Conservation (phyloP, 2,888 invertebrate genomes). For the Conchocele bisecta region DNA sequence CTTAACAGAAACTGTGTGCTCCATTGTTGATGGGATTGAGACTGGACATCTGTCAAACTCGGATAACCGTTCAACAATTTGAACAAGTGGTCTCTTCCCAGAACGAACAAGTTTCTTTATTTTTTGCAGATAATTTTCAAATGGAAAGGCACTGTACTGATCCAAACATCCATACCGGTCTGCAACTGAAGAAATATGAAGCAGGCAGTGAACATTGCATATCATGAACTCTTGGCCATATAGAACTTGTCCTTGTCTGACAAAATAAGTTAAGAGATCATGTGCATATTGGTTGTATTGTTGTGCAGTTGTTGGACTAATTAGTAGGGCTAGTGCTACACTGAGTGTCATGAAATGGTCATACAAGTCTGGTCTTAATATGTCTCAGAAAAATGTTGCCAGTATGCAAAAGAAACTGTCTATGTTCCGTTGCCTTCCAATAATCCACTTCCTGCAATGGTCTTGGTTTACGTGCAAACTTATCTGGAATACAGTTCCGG, state of each 20-base stretch:
- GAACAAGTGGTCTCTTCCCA: neutral
- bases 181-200: conserved; percentile 26
- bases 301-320: neutral
- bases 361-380: neutral
- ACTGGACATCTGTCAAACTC: neutral
- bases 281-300: conserved; percentile 13
- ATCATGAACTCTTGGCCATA: conserved; percentile 35
- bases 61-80: conserved; percentile 2
- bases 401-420: conserved; percentile 7
- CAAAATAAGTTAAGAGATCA: conserved; percentile 22
- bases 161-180: conserved; percentile 23
- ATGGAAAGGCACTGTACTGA: conserved; percentile 29
- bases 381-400: conserved; percentile 20
- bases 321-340: conserved; percentile 18
- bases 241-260: conserved; percentile 10
- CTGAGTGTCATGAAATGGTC: conserved; percentile 13
- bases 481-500: conserved; percentile 23
- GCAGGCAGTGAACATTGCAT: conserved; percentile 27
- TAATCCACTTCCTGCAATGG: conserved; percentile 53
- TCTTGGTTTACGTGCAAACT: conserved; percentile 71
- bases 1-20: neutral
- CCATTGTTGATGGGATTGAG: neutral
- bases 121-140: conserved; percentile 33
- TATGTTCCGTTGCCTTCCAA: conserved; percentile 73
- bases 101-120: conserved; percentile 16